A percentile compares a stretch with the other conserved stretches of the same genome.
phyloP scores from a whole-genome alignment of 2,113 vertebrate species.

The Jacana jacana region DNA sequence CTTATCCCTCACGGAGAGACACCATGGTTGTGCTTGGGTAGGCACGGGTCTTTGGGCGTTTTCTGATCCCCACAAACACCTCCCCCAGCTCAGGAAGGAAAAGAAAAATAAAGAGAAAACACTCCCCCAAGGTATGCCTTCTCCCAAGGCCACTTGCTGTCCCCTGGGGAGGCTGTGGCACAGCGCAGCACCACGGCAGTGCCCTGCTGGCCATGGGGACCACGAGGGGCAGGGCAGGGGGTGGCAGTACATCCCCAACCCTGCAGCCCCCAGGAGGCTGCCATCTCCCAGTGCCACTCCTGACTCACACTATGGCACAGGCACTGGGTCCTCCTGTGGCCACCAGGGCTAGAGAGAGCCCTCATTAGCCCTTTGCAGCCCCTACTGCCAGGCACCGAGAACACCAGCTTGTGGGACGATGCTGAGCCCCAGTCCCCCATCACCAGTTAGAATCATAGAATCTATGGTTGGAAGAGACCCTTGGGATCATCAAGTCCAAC shows the following conservation, averaged over 20 bases:
- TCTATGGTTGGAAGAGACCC: too few species aligned
- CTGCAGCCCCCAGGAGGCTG: not conserved
- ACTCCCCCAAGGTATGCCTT: not conserved
- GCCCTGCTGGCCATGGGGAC: fast-evolving
- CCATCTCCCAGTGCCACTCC: not conserved
- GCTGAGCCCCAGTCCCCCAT: not conserved
- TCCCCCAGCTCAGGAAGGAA: not conserved
- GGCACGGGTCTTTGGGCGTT: not conserved
- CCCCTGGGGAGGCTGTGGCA: not conserved
- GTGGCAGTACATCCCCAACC: fast-evolving
- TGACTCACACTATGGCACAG: fast-evolving
- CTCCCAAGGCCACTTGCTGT: not conserved
- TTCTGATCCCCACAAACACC: not conserved
- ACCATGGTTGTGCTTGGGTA: not conserved
- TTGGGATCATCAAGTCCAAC: too few species aligned
- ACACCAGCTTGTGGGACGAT: not conserved
- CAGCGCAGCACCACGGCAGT: fast-evolving
- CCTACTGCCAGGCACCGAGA: not conserved
- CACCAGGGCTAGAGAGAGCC: too few species aligned
- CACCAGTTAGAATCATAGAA: too few species aligned
- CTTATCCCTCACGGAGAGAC: not conserved
- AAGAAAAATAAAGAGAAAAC: not conserved
- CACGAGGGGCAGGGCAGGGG: not conserved
- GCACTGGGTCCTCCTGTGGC: not conserved
- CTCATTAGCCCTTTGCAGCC: not conserved